phyloP scores from a whole-genome alignment of 30 jellyfish, hydroid and myxozoan genomes.

The Chrysaora quinquecirrha region DNA sequence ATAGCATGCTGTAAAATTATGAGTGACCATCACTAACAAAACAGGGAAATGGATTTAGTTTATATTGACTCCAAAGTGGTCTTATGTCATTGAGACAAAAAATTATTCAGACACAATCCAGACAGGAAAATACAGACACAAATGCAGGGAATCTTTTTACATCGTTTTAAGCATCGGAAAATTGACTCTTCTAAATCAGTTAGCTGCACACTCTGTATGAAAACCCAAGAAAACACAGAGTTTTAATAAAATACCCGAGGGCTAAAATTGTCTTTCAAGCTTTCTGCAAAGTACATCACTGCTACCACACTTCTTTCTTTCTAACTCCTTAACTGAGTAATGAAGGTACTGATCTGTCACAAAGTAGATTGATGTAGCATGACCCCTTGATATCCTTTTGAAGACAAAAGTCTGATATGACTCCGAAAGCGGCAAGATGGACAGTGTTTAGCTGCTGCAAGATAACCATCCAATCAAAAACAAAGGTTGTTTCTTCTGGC shows the following conservation, averaged over 20 bases:
- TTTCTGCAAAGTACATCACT: neutral
- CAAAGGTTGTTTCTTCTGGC: conserved; percentile 27
- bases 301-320: conserved; percentile 10
- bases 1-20: neutral
- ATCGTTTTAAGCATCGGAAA: neutral
- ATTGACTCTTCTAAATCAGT: too few species aligned
- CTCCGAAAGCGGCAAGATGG: neutral
- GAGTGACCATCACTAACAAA: neutral
- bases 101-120: neutral
- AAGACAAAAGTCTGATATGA: conserved; percentile 3
- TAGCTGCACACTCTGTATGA: too few species aligned
- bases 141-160: neutral
- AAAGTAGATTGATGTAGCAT: conserved; percentile 13
- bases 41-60: neutral
- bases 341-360: conserved; percentile 25
- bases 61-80: neutral
- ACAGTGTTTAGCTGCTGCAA: neutral
- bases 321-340: conserved; percentile 8
- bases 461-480: conserved; percentile 31
- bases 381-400: conserved; percentile 3
- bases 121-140: neutral
- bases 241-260: too few species aligned
- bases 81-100: neutral
- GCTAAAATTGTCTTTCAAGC: conserved; percentile 29
- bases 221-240: too few species aligned